Evolutionary conservation across 2,888 invertebrate species (phyloP).

Genomic region (Eledone cirrhosa): DNA sequence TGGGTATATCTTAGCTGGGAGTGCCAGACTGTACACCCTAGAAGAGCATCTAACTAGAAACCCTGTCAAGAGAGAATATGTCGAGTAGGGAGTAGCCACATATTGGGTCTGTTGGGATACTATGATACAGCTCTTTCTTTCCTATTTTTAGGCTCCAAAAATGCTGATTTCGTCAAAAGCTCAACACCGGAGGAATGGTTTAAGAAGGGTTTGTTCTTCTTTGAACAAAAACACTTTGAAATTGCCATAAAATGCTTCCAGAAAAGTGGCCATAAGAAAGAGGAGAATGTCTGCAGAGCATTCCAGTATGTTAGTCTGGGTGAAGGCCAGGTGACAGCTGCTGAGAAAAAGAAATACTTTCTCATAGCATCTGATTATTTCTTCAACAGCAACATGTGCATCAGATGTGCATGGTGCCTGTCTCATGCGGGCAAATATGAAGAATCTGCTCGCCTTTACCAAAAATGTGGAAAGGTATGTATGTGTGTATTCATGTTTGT

Average conservation of each 20-base stretch:
- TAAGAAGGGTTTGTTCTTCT: conserved; percentile 53
- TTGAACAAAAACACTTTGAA: conserved; percentile 49
- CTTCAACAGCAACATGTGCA: conserved; percentile 44
- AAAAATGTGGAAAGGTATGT: conserved; percentile 51
- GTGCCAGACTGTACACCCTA: no score
- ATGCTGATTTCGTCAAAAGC: conserved; percentile 50
- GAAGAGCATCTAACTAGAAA: no score
- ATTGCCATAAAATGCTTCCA: conserved; percentile 59
- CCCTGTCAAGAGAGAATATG: no score
- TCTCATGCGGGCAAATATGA: conserved; percentile 49
- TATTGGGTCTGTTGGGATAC: no score
- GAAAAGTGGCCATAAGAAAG: conserved; percentile 42
- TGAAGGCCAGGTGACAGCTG: conserved; percentile 34
- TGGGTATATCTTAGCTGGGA: no score
- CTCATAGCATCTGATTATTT: conserved; percentile 48
- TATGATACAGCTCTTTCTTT: no score
- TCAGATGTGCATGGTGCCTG: conserved; percentile 49
- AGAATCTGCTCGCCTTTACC: conserved; percentile 47
- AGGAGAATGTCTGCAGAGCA: conserved; percentile 49
- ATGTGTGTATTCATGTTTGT: no score
- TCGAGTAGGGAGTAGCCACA: no score
- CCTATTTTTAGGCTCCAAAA: background rate
- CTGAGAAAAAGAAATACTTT: conserved; percentile 49
- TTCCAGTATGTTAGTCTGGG: conserved; percentile 52
- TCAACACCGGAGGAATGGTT: conserved; percentile 53